A percentile compares a stretch with the other conserved stretches of the same genome.
phyloP scores from a whole-genome alignment of 2,888 invertebrate species.

The Hypomecis punctinalis region DNA sequence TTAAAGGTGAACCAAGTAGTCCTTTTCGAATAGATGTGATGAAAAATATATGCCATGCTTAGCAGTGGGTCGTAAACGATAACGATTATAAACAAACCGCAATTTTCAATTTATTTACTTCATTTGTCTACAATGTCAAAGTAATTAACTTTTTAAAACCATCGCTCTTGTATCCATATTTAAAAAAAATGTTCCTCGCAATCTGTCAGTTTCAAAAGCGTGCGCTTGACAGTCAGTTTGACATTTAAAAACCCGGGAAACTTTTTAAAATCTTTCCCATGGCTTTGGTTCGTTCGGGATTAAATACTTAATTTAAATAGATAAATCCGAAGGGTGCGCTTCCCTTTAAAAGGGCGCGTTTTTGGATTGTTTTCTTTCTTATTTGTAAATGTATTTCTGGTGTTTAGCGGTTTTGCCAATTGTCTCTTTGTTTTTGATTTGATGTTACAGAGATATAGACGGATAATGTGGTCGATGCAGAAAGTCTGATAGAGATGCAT shows the following conservation, averaged over 20 bases:
- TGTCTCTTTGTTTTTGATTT: background rate
- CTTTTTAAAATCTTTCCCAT: slow-evolving; percentile 23
- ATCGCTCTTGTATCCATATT: too few species aligned
- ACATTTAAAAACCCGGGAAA: slow-evolving; percentile 24
- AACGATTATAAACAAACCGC: background rate
- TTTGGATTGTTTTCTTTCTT: slow-evolving; percentile 5
- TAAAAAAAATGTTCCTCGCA: background rate
- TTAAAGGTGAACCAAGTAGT: too few species aligned
- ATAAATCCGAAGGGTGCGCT: slow-evolving; percentile 10
- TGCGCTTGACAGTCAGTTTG: slow-evolving; percentile 21
- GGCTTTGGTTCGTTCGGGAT: slow-evolving; percentile 13
- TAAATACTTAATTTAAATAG: slow-evolving; percentile 17
- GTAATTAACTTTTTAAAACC: too few species aligned
- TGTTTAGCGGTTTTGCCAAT: background rate
- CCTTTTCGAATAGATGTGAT: too few species aligned
- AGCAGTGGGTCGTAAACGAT: too few species aligned
- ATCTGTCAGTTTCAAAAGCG: slow-evolving; percentile 14
- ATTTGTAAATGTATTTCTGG: slow-evolving; percentile 3
- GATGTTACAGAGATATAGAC: too few species aligned
- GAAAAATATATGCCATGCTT: too few species aligned
- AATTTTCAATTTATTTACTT: too few species aligned
- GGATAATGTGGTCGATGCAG: too few species aligned
- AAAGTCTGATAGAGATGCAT: too few species aligned
- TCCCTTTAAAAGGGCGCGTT: background rate
- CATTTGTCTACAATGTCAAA: too few species aligned